Evolutionary conservation across 2,113 vertebrate genomes (phyloP).

Genomic region (Triplophysa tibetana): DNA sequence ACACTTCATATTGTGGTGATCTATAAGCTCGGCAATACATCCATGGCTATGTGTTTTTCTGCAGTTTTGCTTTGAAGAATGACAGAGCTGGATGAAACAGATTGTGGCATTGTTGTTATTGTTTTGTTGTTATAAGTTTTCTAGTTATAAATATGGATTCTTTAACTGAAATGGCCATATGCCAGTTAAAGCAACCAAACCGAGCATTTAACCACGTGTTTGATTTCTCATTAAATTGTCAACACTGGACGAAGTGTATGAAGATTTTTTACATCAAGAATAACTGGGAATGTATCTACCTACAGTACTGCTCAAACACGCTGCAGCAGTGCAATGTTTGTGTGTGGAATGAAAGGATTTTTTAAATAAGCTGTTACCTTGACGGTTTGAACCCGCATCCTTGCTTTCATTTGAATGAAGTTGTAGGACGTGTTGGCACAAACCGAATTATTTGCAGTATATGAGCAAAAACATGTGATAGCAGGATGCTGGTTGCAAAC

Average conservation of each 20-base stretch:
- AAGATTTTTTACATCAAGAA: neutral
- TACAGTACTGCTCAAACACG: neutral
- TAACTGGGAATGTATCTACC: neutral
- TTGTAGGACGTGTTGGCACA: neutral
- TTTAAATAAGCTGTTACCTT: constrained; percentile 58
- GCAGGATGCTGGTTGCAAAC: constrained; percentile 49
- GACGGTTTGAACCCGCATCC: constrained; percentile 60
- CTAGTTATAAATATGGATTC: neutral
- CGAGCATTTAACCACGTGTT: constrained; percentile 7
- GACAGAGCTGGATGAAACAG: too few species aligned
- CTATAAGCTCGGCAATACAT: constrained; percentile 51
- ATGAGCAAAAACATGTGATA: constrained; percentile 44
- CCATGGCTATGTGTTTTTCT: constrained; percentile 51
- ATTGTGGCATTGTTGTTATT: neutral
- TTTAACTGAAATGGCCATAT: neutral
- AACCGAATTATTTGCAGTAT: constrained; percentile 22
- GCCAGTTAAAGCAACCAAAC: neutral
- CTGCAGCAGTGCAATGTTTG: constrained; percentile 52
- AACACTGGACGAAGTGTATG: constrained; percentile 35
- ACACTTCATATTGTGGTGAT: neutral
- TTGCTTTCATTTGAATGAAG: constrained; percentile 62
- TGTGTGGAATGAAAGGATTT: constrained; percentile 65
- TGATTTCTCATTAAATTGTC: constrained; percentile 27
- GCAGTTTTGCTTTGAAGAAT: constrained; percentile 33
- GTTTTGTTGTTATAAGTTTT: neutral